These are phyloP conservation scores for Poecilus cupreus DNA, from an alignment of 2,888 invertebrate genomes.

Conservation along the genomic window DNA sequence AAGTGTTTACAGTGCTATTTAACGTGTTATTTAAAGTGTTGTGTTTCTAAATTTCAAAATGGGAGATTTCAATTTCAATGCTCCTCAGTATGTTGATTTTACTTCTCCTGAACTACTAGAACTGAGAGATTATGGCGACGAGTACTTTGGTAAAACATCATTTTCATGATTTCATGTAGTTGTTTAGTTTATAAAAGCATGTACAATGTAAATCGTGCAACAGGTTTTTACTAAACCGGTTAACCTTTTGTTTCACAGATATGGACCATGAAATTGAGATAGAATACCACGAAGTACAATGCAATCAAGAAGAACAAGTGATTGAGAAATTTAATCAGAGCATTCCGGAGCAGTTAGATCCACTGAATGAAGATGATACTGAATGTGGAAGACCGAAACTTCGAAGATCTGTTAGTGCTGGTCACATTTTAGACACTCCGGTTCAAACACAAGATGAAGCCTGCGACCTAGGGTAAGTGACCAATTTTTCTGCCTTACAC, in stretches of 20 bases:
- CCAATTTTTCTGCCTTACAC: too few relatives aligned
- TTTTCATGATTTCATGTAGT: background rate
- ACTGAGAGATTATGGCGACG: constrained; percentile 49
- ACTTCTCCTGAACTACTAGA: constrained; percentile 30
- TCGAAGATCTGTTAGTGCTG: constrained; percentile 33
- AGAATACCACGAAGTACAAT: background rate
- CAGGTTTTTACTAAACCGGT: constrained; percentile 7
- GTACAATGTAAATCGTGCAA: background rate
- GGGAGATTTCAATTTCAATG: constrained; percentile 58
- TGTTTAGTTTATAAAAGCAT: background rate
- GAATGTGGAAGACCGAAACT: background rate
- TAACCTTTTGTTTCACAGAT: constrained; percentile 23
- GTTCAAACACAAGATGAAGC: background rate
- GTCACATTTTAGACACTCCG: background rate
- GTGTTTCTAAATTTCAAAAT: constrained; percentile 30
- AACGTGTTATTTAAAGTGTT: background rate
- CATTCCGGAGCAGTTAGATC: background rate
- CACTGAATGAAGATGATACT: background rate
- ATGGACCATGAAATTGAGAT: constrained; percentile 49
- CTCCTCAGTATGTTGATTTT: constrained; percentile 60
- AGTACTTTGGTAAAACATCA: constrained; percentile 59
- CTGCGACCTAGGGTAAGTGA: constrained; percentile 1
- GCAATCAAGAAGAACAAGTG: background rate
- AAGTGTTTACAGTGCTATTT: background rate
- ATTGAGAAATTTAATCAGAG: constrained; percentile 7